Evolutionary conservation across 2,888 invertebrate species (phyloP).

Genomic region (Antitype chi): DNA sequence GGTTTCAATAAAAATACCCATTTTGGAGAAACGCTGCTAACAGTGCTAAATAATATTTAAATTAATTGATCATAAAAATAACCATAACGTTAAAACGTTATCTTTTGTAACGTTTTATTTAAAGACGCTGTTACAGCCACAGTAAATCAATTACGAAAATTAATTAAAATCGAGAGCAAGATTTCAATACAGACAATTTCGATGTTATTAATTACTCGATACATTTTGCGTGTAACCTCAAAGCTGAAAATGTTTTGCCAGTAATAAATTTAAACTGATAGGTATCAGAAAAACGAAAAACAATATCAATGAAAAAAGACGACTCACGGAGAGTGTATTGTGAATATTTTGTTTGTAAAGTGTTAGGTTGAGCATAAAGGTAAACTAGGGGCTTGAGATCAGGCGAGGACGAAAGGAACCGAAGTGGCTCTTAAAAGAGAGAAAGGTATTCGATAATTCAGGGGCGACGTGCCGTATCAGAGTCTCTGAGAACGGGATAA

Average conservation of each 20-base stretch:
- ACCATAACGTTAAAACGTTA: slow-evolving; percentile 7
- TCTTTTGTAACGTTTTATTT: slow-evolving; percentile 24
- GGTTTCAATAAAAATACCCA: neutral
- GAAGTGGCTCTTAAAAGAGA: slow-evolving; percentile 54
- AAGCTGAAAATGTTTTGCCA: neutral
- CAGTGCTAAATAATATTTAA: slow-evolving; percentile 15
- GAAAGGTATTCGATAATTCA: slow-evolving; percentile 65
- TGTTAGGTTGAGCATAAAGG: slow-evolving; percentile 30
- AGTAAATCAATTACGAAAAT: slow-evolving; percentile 50
- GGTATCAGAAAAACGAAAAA: slow-evolving; percentile 9
- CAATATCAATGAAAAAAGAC: slow-evolving; percentile 17
- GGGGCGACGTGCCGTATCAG: slow-evolving; percentile 60
- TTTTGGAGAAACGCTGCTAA: neutral
- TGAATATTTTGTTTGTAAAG: slow-evolving; percentile 51
- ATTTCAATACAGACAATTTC: slow-evolving; percentile 33
- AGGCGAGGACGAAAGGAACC: slow-evolving; percentile 33
- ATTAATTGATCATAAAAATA: slow-evolving; percentile 36
- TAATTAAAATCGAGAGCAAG: slow-evolving; percentile 34
- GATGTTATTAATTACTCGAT: slow-evolving; percentile 41
- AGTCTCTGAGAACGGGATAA: slow-evolving; percentile 56
- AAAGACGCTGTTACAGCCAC: neutral
- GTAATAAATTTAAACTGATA: slow-evolving; percentile 3
- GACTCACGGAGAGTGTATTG: slow-evolving; percentile 29
- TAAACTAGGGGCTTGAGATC: slow-evolving; percentile 40
- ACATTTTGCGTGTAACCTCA: slow-evolving; percentile 12